phyloP scores from a whole-genome alignment of 2,888 invertebrate species.

The Dryocosmus kuriphilus region DNA sequence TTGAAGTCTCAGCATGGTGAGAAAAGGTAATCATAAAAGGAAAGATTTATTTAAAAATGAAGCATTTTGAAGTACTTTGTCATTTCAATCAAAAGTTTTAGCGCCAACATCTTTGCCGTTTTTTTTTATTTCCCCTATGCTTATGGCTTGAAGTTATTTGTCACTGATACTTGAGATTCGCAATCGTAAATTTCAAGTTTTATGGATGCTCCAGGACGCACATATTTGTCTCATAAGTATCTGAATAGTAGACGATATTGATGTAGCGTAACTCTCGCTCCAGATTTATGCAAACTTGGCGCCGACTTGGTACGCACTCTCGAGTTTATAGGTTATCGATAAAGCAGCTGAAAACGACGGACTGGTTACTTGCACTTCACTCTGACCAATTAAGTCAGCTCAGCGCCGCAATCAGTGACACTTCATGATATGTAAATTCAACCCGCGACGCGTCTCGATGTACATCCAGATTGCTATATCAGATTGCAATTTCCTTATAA shows the following conservation, averaged over 20 bases:
- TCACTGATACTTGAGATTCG: constrained; percentile 20
- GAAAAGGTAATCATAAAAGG: not conserved
- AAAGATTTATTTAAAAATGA: not conserved
- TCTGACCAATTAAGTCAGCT: constrained; percentile 64
- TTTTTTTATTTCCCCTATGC: not conserved
- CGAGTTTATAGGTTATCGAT: constrained; percentile 51
- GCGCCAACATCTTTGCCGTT: not conserved
- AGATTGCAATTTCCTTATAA: constrained; percentile 51
- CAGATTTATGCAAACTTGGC: constrained; percentile 38
- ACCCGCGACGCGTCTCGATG: constrained; percentile 40
- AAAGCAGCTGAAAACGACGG: constrained; percentile 8
- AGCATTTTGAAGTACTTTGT: not conserved
- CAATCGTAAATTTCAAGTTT: constrained; percentile 15
- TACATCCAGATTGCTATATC: constrained; percentile 55
- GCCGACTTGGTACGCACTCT: constrained; percentile 35
- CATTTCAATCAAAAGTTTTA: not conserved
- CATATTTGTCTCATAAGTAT: constrained; percentile 14
- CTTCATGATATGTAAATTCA: constrained; percentile 63
- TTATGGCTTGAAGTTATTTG: constrained; percentile 18
- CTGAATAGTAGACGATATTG: constrained; percentile 11
- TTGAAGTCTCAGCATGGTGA: not conserved
- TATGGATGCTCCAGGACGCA: constrained; percentile 11
- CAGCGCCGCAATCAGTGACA: constrained; percentile 64
- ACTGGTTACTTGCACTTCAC: constrained; percentile 29
- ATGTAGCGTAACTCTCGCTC: constrained; percentile 3